Evolutionary conservation across 2,888 invertebrate genomes (phyloP), one percentile per base, ranked within the genome.

Genomic region (Megaustenia siamemsis): DNA sequence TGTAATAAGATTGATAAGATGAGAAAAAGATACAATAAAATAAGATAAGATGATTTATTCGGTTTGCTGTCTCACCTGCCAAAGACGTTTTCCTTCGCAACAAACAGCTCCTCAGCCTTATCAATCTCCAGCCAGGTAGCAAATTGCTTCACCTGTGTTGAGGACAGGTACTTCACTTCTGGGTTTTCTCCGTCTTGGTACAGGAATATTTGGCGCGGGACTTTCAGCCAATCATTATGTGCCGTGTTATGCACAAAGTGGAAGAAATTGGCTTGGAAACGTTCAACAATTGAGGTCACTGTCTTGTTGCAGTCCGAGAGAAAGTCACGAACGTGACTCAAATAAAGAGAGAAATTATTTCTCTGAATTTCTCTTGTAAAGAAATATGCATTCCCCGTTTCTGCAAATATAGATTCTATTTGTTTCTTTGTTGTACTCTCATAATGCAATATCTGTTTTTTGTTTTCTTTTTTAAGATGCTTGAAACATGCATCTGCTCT

Each of bases 201-300:
- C 71, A 90, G 87, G 79, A 91, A 92, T 21, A 91, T 86, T 69
- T 91, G 88, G 45, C 89, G 86, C 8, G 93, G 91, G 75, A 93
- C 91, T 32, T 89, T 88, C 63, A 93, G 85, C 93, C 93, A 93
- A 38, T 88, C 87, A 78, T 91, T 93, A 12, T 89, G 87, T 6
- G 88, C 89, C 8, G 93, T 88, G n/a, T 89, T 88, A 49, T 88
- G 88, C 38, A 93, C 86, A 83, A 92, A 92, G 8, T 89, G 79
- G n/a, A 88, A 86, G 81, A 92, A 93, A 10, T 88, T 90, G 0
- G 87, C 79, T 21, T 89, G 86, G 77, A 91, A 87, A 32, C 87
- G 82, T 8, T 90, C 86, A 38, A 92, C 86, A 40, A 90, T 88
- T 43, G 88, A 84, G 32, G 89, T 87, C n/a, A 92, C 76, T 0